Base-by-base conservation (phyloP, 2,888 invertebrate species). In the Chrysolina haemoptera region DNA sequence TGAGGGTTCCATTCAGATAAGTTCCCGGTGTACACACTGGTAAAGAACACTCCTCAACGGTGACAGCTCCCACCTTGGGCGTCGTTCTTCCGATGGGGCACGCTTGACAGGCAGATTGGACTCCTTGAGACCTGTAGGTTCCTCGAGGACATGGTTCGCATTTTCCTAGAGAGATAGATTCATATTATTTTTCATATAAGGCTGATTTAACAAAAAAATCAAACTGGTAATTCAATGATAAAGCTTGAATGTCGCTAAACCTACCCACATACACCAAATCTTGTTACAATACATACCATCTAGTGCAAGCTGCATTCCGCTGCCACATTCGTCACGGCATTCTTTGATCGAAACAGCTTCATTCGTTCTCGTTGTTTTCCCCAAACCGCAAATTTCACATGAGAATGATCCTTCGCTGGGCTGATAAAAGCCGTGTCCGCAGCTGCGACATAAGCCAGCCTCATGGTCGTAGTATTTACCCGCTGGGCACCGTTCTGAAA, bases 391-490 rank as follows among this genome's bases (percentile, higher is more conserved):
- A 0, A 97, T 90, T 70, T 94, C 90, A 84, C 98, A 98, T 1
- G 94, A 91, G 89, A 98, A 97, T 65, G 97, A 94, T 1, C 97
- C 97, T 88, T 97, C 97, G 48, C 93, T 92, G 0, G 97, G 93
- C 86, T 98, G 98, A 88, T 94, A 98, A 85, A 96, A 97, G 1
- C 98, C 98, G 84, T 97, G 95, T 0, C 98, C 98, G 86, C 98
- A 98, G 79, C 95, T 94, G 68, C 95, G 91, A 85, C 98, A 98
- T 1, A 96, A 90, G 55, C 96, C 97, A 0, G 94, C 94, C 59
- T 94, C 93, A 50, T 95, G 94, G 85, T 98, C 97, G 88, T 96
- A 96, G 88, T 94, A 98, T 89, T 98, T 97, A 75, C 98, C 98
- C 75, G 96, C 94, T 5, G 96, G 95, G 85, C 98, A 98, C 78